Conservation (phyloP, 2,113 vertebrate species). For the Thamnaconus septentrionalis region DNA sequence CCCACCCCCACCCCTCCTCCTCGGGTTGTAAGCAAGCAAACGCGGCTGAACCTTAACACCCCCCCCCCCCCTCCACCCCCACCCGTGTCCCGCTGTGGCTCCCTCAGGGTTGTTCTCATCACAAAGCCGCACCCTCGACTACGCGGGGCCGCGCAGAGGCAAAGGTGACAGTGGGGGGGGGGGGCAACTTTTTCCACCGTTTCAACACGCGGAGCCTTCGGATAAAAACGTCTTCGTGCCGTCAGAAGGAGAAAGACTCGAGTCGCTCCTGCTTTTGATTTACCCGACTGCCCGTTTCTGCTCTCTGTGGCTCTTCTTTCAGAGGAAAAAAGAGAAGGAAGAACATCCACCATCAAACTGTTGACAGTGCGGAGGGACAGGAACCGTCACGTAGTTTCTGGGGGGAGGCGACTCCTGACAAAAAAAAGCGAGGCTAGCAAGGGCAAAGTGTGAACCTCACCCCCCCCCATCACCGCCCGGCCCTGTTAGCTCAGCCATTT, state of each 20-base stretch:
- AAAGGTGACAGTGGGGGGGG: conserved; percentile 63
- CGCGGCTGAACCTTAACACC: conserved; percentile 76
- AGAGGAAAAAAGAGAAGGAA: not conserved
- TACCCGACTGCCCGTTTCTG: conserved; percentile 39
- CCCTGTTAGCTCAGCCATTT: conserved; percentile 93
- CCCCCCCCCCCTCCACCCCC: not conserved
- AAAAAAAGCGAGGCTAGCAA: conserved; percentile 39
- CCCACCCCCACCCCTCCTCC: conserved; percentile 21
- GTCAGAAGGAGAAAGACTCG: conserved; percentile 51
- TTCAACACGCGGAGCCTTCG: conserved; percentile 73
- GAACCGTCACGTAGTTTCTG: conserved; percentile 78
- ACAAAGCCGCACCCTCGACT: conserved; percentile 66
- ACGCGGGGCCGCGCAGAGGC: conserved; percentile 65
- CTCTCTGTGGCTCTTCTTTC: conserved; percentile 52
- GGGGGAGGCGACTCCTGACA: conserved; percentile 35
- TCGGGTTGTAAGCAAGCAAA: conserved; percentile 73
- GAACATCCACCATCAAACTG: conserved; percentile 21
- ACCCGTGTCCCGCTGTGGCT: conserved; percentile 65
- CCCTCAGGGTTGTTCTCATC: conserved; percentile 74
- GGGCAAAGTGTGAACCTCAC: conserved; percentile 69
- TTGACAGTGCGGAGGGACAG: conserved; percentile 53
- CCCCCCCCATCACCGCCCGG: conserved; percentile 33
- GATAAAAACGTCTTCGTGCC: conserved; percentile 65
- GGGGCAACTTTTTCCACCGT: conserved; percentile 66
- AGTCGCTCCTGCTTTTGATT: conserved; percentile 46